Evolutionary conservation across 2,888 invertebrate genomes (phyloP), one percentile per base, ranked within the genome.

Genomic region (Heliconius hortense): DNA sequence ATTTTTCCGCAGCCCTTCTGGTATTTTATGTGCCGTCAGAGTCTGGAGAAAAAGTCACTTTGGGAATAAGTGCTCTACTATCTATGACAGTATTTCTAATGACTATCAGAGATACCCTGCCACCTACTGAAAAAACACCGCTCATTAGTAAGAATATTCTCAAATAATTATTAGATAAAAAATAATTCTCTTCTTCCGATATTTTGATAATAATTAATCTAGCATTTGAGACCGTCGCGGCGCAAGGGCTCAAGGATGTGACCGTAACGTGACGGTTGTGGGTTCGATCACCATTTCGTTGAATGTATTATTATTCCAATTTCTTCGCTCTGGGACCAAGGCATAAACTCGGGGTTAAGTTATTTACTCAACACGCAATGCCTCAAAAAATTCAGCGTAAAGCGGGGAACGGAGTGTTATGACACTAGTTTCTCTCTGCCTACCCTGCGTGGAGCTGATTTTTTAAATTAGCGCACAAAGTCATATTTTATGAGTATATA

Each of bases 1-100:
- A 71, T 56, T 59, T 70, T 72, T 82, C 89, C 88, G 74, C 92
- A 96, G 97, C 97, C 70, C 94, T 97, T 70, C 93, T 97, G 82
- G 97, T 97, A 76, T 97, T 97, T 93, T 97, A 97, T 94, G 97
- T 97, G 84, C 97, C 97, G 39, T 97, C 97, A 64, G 97, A 97
- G 86, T 97, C 97, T 5, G 97, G 97, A 1, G 97, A 97, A 88
- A 97, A 97, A 89, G 97, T 97, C 78, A 97, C 97, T 1, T 94
- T 97, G 35, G 97, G 97, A 35, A 97, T 97, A 84, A 97, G 97
- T 82, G 97, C 97, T 7, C 95, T 97, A n/a, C 95, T 97, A 21
- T 97, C 97, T 31, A 97, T 97, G 96, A 97, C 97, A 0, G 97
- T 97, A 56, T 97, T 97, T 89, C 94, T 97, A 79, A 97, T 97